Evolutionary conservation across 2,797 vertebrate species (phyloP), one percentile per base, ranked within the genome.

Genomic region (Heteromormyrus szaboi): DNA sequence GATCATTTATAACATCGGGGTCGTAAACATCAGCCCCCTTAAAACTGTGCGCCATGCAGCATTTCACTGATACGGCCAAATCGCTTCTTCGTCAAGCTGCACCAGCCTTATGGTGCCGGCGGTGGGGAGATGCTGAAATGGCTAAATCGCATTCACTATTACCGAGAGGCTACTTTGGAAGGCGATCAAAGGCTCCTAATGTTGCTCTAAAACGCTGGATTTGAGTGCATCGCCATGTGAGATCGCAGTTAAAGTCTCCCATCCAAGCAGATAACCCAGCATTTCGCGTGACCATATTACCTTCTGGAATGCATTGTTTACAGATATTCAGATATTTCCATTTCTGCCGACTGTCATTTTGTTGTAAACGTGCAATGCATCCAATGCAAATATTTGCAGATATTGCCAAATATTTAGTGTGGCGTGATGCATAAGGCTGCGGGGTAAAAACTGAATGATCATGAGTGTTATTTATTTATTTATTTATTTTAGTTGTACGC

Each of bases 401-500:
- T 62, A 62, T 65, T 44, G 79, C 79, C 17, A 85, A 84, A 50
- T 85, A 85, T 85, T 89, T 68, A 85, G 44, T 85, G 41, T 83
- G 44, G 41, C 54, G 33, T 50, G 79, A 85, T 59, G 25, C 48
- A 79, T 9, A 59, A 88, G 56, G 48, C 14, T 65, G 41, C 22
- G 37, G 19, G 76, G 81, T 50, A 85, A 48, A 44, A 22, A 22
- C 4, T 22, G 46, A 85, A 85, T 48, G 44, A 29, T 37, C 68
- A 72, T 51, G 19, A 22, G 56, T 25, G 56, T 59, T 19, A 19
- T 54, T 6, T 59, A 9, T 59, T 22, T n/a, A n/a, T 59, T 22
- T 59, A 25, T 65, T 65, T 65, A 11, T 22, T 65, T 37, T 25
- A 4, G 59, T 48, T 65, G 33, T 46, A 59, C n/a, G 8, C 51